Base-by-base conservation (phyloP, 2,113 vertebrate species). In the Zosterops borbonicus region DNA sequence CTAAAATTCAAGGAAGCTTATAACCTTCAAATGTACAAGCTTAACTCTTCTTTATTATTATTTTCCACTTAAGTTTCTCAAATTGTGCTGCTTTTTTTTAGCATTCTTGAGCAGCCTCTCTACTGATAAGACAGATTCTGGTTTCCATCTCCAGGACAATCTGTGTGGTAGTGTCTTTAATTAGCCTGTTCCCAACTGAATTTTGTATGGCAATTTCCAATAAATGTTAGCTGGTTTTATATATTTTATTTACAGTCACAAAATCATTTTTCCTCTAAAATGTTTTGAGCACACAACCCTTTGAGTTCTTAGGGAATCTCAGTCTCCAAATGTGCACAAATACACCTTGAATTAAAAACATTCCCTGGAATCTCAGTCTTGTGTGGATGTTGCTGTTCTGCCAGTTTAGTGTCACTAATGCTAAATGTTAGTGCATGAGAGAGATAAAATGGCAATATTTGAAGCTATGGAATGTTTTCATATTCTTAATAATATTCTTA, bases 301-400 rank as follows among this genome's bases (percentile, higher is more conserved):
- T 70, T 10, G 62, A 60, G 13, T 78, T 70, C 22, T 3, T 7
- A 12, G 56, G 52, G 44, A 16, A 23, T 55, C 39, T 78, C 47
- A 9, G 25, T 46, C 21, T 70, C 37, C 46, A 24, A 63, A 46
- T 29, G 46, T 74, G n/a, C 39, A 46, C 49, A 62, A 50, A 33
- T 23, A 6, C 5, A 44, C 29, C 37, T 44, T 20, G 39, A 67
- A 22, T 53, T 53, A 22, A 44, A 53, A 77, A 62, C 19, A 3
- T 41, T 55, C 31, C 58, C 50, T 68, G 49, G 35, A 59, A 68
- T 69, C 35, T 83, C 27, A 37, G 6, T 31, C 49, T 59, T 2
- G 2, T 52, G 23, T 60, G 67, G 53, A 21, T 87, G 42, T 67
- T 0, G 0, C 22, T 73, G 0, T 37, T 46, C 42, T 58, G 59